A percentile compares a stretch with the other conserved stretches of the same genome.
Conservation (phyloP, 2,113 vertebrate species). For the Prochilodus magdalenae region DNA sequence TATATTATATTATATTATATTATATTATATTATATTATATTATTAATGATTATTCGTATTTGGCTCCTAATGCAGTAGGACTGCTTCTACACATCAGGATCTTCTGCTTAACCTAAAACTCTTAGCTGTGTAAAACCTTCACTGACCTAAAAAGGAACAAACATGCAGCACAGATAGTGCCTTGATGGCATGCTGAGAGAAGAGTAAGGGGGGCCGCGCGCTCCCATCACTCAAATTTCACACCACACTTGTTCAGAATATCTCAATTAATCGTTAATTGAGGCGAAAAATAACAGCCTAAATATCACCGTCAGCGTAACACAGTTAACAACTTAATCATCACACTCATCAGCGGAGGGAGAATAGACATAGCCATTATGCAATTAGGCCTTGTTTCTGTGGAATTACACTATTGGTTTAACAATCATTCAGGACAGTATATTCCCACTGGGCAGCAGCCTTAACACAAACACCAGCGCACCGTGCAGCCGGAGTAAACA, state of each 20-base stretch:
- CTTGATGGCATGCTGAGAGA: neutral
- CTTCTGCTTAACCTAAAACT: too few relatives aligned
- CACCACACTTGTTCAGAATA: constrained; percentile 43
- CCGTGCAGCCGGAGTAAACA: constrained; percentile 20
- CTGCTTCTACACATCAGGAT: neutral
- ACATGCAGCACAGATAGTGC: neutral
- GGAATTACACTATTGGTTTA: constrained; percentile 90
- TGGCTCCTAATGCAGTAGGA: neutral
- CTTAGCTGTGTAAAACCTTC: too few relatives aligned
- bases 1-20: too few relatives aligned
- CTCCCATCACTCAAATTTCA: constrained; percentile 43
- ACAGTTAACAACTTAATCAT: constrained; percentile 93
- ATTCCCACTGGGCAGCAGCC: constrained; percentile 23
- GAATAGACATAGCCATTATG: constrained; percentile 50
- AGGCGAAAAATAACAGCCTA: constrained; percentile 75
- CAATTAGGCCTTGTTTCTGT: constrained; percentile 64
- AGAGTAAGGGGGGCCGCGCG: neutral
- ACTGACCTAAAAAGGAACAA: neutral
- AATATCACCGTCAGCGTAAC: constrained; percentile 87
- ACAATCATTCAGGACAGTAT: constrained; percentile 77
- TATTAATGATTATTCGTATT: too few relatives aligned
- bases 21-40: too few relatives aligned
- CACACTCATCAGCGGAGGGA: constrained; percentile 73
- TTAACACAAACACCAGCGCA: neutral
- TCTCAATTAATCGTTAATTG: constrained; percentile 49